These are phyloP conservation scores for Falco punctatus DNA, from an alignment of 2,113 vertebrate genomes.

Conservation along the genomic window DNA sequence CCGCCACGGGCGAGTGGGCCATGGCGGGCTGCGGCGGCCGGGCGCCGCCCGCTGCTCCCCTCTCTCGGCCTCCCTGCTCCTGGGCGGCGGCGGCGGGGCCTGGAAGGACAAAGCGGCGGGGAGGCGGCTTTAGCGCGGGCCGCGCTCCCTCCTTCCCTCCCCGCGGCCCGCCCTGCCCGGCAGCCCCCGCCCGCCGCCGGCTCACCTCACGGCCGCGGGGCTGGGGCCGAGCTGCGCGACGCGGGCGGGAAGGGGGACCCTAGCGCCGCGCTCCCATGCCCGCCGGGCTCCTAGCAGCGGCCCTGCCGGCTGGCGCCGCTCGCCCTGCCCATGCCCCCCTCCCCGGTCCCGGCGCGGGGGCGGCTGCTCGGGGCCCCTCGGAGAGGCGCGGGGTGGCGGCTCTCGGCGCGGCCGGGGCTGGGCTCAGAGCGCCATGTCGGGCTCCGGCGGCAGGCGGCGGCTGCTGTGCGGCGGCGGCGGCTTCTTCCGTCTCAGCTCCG, in stretches of 20 bases:
- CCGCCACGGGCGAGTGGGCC: slow-evolving; percentile 85
- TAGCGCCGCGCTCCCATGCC: slow-evolving; percentile 23
- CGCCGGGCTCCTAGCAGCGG: neutral
- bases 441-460: neutral
- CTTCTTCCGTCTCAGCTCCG: slow-evolving; percentile 8
- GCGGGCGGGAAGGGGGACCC: neutral
- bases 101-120: slow-evolving; percentile 58
- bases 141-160: neutral
- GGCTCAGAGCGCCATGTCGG: slow-evolving; percentile 51
- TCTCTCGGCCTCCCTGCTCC: slow-evolving; percentile 49
- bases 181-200: neutral
- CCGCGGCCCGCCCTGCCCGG: neutral
- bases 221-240: slow-evolving; percentile 25
- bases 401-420: neutral
- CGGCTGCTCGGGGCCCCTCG: neutral
- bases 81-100: slow-evolving; percentile 59
- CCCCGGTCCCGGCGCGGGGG: neutral
- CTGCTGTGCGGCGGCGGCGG: neutral
- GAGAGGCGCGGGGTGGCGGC: neutral
- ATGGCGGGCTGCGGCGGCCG: slow-evolving; percentile 67
- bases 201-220: slow-evolving; percentile 18
- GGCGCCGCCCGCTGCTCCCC: slow-evolving; percentile 29
- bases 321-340: slow-evolving; percentile 46
- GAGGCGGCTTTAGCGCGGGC: neutral
- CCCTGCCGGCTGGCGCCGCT: neutral